Base-by-base conservation (phyloP, 2,113 vertebrate species). In the Catagonus wagneri region DNA sequence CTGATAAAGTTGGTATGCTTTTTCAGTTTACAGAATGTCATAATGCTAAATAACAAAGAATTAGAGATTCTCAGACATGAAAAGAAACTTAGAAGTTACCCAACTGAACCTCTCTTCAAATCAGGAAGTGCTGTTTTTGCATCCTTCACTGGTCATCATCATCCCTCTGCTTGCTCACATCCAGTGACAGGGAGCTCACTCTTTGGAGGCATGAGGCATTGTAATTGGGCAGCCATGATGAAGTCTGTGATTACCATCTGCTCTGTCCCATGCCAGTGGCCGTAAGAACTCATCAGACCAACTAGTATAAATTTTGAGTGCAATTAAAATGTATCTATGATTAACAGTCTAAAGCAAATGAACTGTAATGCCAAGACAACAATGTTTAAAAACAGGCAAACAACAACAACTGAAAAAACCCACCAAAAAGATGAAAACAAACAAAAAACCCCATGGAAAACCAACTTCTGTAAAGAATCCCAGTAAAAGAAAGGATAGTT, bases 21-120 rank as follows among this genome's bases (percentile, higher is more conserved):
- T 94, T 90, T 50, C 69, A 83, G 11, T 66, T 83, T 83, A 54
- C 5, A 27, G 69, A 83, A 87, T 92, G 14, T 19, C 19, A n/a
- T 76, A 17, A 72, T 60, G 16, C 68, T 92, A 93, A 89, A 79
- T 83, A 89, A 56, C 36, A 69, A 85, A 78, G 34, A 80, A 65
- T 32, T 52, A 34, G 0, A 61, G 11, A 69, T 63, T 68, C 13
- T 86, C 78, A 71, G 39, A 44, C 25, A 16, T 32, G 7, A 60
- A 89, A 44, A 63, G 3, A 10, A 39, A 34, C 27, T 85, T 58
- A 63, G 13, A n/a, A 9, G 27, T 61, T n/a, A 80, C 13, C 14
- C 4, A 34, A 4, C 0, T 56, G 22, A 79, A 63, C 16, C 44
- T 89, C n/a, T 44, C 14, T 93, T 32, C 56, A 63, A 74, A 60